phyloP scores from a whole-genome alignment of 2,113 vertebrate genomes.

The Cavia aperea region DNA sequence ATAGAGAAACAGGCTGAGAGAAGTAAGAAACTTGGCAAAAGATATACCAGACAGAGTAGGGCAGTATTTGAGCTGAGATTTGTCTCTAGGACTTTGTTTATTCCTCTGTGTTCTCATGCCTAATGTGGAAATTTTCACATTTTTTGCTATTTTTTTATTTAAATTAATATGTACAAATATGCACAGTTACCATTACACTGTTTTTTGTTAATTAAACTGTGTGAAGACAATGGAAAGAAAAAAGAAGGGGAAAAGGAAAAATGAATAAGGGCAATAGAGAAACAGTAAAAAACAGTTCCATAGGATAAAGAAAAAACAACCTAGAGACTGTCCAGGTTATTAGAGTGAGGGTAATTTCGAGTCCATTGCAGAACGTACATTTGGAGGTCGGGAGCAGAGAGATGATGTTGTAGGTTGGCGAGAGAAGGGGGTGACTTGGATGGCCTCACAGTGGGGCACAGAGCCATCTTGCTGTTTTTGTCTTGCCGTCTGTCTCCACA shows the following conservation, averaged over 20 bases:
- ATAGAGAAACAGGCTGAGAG: not conserved
- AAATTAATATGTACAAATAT: not conserved
- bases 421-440: not conserved
- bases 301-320: not conserved
- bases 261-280: not conserved
- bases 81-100: not conserved
- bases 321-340: not conserved
- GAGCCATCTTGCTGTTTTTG: not conserved
- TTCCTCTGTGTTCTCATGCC: not conserved
- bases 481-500: not conserved
- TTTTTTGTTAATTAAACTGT: not conserved
- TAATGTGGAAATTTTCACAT: not conserved
- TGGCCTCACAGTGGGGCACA: not conserved
- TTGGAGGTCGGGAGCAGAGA: not conserved
- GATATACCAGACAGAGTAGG: not conserved
- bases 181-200: not conserved
- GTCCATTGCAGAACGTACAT: not conserved
- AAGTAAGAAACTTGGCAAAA: not conserved
- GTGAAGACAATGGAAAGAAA: not conserved
- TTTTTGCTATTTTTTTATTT: conserved; percentile 6
- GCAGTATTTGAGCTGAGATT: not conserved
- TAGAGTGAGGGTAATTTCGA: not conserved
- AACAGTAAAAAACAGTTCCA: not conserved
- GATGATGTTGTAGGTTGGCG: not conserved
- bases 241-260: not conserved